Evolutionary conservation across 2,797 vertebrate species (phyloP).

Genomic region (Trematomus bernacchii): DNA sequence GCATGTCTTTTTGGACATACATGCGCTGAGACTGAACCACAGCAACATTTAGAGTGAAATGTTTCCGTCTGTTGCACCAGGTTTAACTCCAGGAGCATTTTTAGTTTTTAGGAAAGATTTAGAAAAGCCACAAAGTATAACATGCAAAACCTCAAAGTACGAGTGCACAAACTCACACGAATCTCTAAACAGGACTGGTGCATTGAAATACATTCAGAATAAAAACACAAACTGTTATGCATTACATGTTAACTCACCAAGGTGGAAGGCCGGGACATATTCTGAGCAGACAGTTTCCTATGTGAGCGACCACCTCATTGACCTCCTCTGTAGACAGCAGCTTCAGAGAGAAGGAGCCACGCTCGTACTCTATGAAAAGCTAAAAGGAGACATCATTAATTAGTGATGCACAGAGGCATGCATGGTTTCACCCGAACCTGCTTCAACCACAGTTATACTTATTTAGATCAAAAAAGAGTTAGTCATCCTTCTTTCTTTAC

Average conservation of each 20-base stretch:
- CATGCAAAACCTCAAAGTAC: not conserved
- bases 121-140: not conserved
- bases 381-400: conserved; percentile 46
- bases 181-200: not conserved
- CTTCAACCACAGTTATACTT: conserved; percentile 6
- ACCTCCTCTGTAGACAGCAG: conserved; percentile 92
- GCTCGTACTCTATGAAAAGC: conserved; percentile 91
- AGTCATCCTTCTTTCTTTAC: not conserved
- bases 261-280: conserved; percentile 95
- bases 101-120: not conserved
- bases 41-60: not conserved
- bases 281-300: conserved; percentile 92
- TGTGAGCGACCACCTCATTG: conserved; percentile 92
- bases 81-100: not conserved
- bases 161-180: not conserved
- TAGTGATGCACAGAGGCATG: not conserved
- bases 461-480: not conserved
- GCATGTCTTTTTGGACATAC: not conserved
- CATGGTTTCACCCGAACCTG: not conserved
- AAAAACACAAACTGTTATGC: not conserved
- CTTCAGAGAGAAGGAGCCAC: conserved; percentile 91
- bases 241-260: conserved; percentile 83
- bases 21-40: not conserved
- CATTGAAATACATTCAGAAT: not conserved
- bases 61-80: not conserved